phyloP scores from a whole-genome alignment of 2,113 vertebrate genomes.

The Heterotis niloticus region DNA sequence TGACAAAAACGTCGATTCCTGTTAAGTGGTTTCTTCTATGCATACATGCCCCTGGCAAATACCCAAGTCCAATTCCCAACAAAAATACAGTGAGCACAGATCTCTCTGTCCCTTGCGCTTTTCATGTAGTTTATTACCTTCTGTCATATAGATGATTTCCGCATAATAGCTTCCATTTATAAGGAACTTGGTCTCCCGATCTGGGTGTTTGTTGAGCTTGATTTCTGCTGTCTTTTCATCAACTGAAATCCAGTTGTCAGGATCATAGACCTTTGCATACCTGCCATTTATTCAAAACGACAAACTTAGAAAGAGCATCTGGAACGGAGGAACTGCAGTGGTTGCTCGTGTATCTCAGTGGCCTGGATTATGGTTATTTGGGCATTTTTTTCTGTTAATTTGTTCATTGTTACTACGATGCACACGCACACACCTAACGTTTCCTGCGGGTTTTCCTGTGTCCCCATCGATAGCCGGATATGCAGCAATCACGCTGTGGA shows the following conservation, averaged over 20 bases:
- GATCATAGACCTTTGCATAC: slow-evolving; percentile 78
- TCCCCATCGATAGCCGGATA: slow-evolving; percentile 77
- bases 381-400: slow-evolving; percentile 20
- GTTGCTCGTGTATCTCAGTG: slow-evolving; percentile 69
- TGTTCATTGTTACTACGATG: too few species aligned
- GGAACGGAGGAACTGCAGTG: slow-evolving; percentile 70
- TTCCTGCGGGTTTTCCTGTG: slow-evolving; percentile 68
- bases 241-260: slow-evolving; percentile 77
- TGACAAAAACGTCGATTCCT: not conserved
- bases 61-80: not conserved
- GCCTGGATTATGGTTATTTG: slow-evolving; percentile 65
- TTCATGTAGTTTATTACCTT: slow-evolving; percentile 57
- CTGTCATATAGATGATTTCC: slow-evolving; percentile 72
- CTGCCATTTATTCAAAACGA: slow-evolving; percentile 46
- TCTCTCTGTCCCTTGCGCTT: too few species aligned
- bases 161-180: slow-evolving; percentile 73
- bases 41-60: not conserved
- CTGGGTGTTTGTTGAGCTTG: slow-evolving; percentile 71
- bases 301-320: too few species aligned
- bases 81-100: too few species aligned
- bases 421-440: slow-evolving; percentile 70
- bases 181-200: slow-evolving; percentile 71
- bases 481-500: slow-evolving; percentile 53
- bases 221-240: slow-evolving; percentile 80
- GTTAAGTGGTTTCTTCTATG: not conserved